Conservation (phyloP, 2,888 invertebrate genomes). For the Malacosoma neustria region DNA sequence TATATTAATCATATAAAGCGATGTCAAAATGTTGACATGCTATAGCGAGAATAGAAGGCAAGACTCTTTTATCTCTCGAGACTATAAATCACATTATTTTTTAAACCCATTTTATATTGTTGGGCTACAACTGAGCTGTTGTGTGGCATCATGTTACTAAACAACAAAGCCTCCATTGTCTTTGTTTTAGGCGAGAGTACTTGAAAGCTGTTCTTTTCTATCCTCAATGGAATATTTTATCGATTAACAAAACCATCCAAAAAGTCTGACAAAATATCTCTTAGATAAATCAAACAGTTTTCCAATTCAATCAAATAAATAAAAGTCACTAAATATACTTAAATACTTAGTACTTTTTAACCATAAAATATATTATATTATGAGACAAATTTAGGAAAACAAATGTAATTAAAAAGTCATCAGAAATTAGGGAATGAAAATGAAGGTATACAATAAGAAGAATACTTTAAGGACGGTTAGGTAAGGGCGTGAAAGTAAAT, state of each 20-base stretch:
- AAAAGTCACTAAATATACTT: no score
- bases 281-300: background rate
- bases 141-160: conserved; percentile 34
- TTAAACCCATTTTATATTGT: conserved; percentile 23
- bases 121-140: conserved; percentile 32
- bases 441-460: no score
- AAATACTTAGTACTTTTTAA: no score
- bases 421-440: no score
- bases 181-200: conserved; percentile 27
- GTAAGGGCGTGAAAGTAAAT: no score
- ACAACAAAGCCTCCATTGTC: conserved; percentile 36
- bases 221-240: no score
- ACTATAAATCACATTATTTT: conserved; percentile 18
- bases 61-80: conserved; percentile 9
- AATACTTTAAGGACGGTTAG: no score
- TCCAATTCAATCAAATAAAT: background rate
- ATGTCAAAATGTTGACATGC: conserved; percentile 17
- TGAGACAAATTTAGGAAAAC: no score
- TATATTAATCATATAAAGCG: conserved; percentile 12
- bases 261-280: no score
- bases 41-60: conserved; percentile 28
- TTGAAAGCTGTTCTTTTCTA: conserved; percentile 22
- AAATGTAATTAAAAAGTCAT: no score
- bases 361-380: no score
- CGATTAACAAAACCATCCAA: no score